Evolutionary conservation across 2,888 invertebrate genomes (phyloP).

Genomic region (Drosophila anomalata): DNA sequence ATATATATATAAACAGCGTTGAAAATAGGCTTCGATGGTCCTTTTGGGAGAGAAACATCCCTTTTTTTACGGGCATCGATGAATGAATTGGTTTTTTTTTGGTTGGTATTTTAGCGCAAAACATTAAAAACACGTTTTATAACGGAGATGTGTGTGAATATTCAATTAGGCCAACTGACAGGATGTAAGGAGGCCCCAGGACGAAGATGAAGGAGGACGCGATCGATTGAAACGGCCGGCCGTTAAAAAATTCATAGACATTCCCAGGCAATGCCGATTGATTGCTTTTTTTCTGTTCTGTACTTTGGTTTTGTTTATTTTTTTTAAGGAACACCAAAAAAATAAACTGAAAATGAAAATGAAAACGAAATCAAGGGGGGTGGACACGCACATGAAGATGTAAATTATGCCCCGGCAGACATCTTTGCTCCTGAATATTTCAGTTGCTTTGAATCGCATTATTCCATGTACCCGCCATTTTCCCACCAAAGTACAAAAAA

Average conservation of each 20-base stretch:
- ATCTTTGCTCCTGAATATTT: slow-evolving; percentile 47
- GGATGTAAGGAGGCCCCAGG: slow-evolving; percentile 7
- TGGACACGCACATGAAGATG: slow-evolving; percentile 29
- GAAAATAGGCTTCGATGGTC: slow-evolving; percentile 48
- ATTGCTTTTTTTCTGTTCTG: slow-evolving; percentile 48
- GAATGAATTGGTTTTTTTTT: slow-evolving; percentile 57
- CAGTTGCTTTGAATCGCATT: slow-evolving; percentile 55
- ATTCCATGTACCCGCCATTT: slow-evolving; percentile 22
- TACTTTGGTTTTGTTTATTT: background rate
- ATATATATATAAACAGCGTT: background rate
- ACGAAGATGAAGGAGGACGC: slow-evolving; percentile 6
- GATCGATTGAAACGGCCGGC: slow-evolving; percentile 59
- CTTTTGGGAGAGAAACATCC: slow-evolving; percentile 3
- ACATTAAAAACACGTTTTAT: slow-evolving; percentile 64
- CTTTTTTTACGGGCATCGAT: slow-evolving; percentile 32
- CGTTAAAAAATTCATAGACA: slow-evolving; percentile 62
- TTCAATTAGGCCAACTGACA: slow-evolving; percentile 55
- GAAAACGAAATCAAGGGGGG: slow-evolving; percentile 14
- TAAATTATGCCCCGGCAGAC: slow-evolving; percentile 27
- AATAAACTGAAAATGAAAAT: slow-evolving; percentile 17
- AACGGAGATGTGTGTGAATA: slow-evolving; percentile 41
- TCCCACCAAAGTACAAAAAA: slow-evolving; percentile 1
- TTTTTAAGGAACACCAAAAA: background rate
- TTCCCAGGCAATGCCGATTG: slow-evolving; percentile 50
- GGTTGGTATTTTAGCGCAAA: slow-evolving; percentile 47